A percentile compares a stretch with the other conserved stretches of the same genome.
Conservation (phyloP, 2,888 invertebrate genomes). For the Torymus tubicola region DNA sequence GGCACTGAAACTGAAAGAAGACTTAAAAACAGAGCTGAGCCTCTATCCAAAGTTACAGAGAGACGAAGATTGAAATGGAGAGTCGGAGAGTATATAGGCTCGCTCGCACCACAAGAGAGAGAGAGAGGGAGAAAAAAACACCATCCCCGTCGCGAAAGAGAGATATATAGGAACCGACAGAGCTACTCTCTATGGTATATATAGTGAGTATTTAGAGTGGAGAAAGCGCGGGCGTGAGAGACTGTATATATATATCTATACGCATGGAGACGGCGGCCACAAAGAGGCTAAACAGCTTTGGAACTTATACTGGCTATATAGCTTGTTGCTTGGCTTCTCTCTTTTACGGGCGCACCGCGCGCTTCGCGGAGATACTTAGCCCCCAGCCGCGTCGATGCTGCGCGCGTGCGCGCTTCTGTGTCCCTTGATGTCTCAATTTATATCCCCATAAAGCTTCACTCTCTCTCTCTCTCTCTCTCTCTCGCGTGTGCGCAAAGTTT, state of each 20-base stretch:
- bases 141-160: too few relatives aligned
- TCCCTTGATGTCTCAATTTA: conserved; percentile 55
- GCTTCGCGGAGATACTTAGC: conserved; percentile 12
- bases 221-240: too few relatives aligned
- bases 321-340: conserved; percentile 41
- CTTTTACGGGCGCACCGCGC: conserved; percentile 35
- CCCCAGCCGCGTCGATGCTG: conserved; percentile 12
- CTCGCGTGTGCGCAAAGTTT: conserved; percentile 44
- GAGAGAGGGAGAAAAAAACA: conserved; percentile 1
- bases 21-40: background rate
- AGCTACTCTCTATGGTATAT: too few relatives aligned
- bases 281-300: conserved; percentile 50
- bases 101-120: conserved; percentile 11
- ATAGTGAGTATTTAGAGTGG: too few relatives aligned
- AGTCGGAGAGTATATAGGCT: background rate
- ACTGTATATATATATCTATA: too few relatives aligned
- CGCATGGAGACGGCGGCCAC: too few relatives aligned
- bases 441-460: conserved; percentile 37
- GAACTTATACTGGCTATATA: conserved; percentile 33
- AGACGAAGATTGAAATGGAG: conserved; percentile 38
- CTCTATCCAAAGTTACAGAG: background rate
- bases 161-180: too few relatives aligned
- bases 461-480: background rate
- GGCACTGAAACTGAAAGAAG: too few relatives aligned
- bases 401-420: background rate